These are phyloP conservation scores for Teinopalpus imperialis DNA, from an alignment of 2,888 invertebrate species.

Conservation along the genomic window DNA sequence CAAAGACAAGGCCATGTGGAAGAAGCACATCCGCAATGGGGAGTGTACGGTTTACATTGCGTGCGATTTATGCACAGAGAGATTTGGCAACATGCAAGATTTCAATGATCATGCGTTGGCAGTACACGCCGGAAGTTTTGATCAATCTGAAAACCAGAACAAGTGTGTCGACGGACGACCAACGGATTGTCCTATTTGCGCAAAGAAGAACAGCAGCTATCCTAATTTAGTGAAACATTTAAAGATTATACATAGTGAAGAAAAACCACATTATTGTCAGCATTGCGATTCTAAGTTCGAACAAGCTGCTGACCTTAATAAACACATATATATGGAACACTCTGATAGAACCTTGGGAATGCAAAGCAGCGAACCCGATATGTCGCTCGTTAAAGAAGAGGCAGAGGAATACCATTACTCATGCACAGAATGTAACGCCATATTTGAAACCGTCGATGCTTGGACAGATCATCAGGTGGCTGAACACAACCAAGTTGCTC, in stretches of 20 bases:
- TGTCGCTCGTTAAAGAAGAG: slow-evolving; percentile 74
- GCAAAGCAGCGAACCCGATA: slow-evolving; percentile 54
- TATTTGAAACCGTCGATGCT: slow-evolving; percentile 79
- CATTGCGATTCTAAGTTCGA: slow-evolving; percentile 82
- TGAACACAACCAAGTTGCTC: slow-evolving; percentile 76
- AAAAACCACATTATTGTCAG: slow-evolving; percentile 79
- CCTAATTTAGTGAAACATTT: slow-evolving; percentile 82
- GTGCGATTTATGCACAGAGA: slow-evolving; percentile 75
- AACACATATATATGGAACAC: slow-evolving; percentile 82
- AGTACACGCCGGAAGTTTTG: slow-evolving; percentile 68
- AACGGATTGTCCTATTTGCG: slow-evolving; percentile 79
- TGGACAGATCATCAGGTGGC: slow-evolving; percentile 82
- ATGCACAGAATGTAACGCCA: slow-evolving; percentile 83
- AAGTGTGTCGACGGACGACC: slow-evolving; percentile 73
- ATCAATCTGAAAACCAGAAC: slow-evolving; percentile 61
- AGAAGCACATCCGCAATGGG: slow-evolving; percentile 75
- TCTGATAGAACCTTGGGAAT: slow-evolving; percentile 67
- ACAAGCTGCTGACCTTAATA: slow-evolving; percentile 78
- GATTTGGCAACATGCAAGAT: slow-evolving; percentile 68
- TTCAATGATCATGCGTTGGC: slow-evolving; percentile 75
- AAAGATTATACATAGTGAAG: slow-evolving; percentile 72
- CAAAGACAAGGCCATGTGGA: slow-evolving; percentile 68
- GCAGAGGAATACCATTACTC: slow-evolving; percentile 80
- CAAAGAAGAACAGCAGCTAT: slow-evolving; percentile 79
- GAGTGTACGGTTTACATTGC: slow-evolving; percentile 83